phyloP scores from a whole-genome alignment of 2,113 vertebrate species.

The Tyto alba region DNA sequence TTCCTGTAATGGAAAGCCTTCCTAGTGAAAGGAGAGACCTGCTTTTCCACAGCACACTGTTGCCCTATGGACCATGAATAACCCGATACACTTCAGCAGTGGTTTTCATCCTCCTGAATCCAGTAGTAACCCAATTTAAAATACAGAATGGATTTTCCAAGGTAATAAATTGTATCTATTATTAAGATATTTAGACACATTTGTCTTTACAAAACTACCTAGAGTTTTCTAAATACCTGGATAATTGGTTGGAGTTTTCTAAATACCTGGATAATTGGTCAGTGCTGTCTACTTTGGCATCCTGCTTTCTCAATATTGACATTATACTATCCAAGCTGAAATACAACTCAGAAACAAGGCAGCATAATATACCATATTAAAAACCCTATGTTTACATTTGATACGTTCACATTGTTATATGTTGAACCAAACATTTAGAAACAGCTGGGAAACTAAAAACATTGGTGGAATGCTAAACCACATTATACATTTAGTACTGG shows the following conservation, averaged over 20 bases:
- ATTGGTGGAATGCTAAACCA: not conserved
- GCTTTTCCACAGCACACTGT: not conserved
- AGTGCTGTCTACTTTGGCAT: not conserved
- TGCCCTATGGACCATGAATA: not conserved
- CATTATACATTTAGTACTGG: not conserved
- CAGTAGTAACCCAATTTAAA: slow-evolving; percentile 1
- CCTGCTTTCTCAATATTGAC: not conserved
- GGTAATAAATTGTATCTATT: not conserved
- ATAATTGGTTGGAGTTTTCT: not conserved
- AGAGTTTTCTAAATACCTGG: not conserved
- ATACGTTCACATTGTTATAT: not conserved
- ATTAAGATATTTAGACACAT: not conserved
- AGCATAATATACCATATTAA: not conserved
- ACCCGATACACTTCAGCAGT: not conserved
- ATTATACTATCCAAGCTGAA: not conserved
- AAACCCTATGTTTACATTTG: not conserved
- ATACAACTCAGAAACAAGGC: not conserved
- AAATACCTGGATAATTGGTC: not conserved
- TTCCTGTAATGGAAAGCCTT: not conserved
- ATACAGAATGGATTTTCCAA: not conserved
- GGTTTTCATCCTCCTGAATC: slow-evolving; percentile 2
- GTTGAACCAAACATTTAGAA: not conserved
- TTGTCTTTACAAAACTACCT: not conserved
- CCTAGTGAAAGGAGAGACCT: not conserved
- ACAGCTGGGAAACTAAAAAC: not conserved